These are phyloP conservation scores for Psammodynastes pulverulentus DNA, from an alignment of 2,113 vertebrate genomes.

Conservation along the genomic window DNA sequence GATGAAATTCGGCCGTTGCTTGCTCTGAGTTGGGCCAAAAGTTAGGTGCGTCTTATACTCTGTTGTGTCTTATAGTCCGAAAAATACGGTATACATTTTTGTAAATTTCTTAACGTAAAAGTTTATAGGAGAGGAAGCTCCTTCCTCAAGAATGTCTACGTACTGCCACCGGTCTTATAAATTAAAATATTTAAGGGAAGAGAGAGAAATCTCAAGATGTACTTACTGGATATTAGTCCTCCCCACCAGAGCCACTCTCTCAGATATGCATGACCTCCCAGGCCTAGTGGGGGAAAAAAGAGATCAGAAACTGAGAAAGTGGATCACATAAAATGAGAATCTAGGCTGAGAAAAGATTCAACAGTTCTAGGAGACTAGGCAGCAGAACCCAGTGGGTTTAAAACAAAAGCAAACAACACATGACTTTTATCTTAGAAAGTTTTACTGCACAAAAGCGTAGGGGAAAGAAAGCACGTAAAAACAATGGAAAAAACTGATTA, in stretches of 20 bases:
- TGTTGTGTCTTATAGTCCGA: no score
- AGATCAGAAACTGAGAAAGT: background rate
- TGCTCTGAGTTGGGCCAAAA: no score
- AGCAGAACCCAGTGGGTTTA: background rate
- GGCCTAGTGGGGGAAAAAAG: conserved; percentile 63
- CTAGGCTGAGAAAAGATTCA: background rate
- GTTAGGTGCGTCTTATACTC: no score
- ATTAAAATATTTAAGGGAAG: background rate
- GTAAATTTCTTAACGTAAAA: background rate
- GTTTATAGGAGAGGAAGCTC: background rate
- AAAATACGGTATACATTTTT: no score
- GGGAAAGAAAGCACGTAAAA: background rate
- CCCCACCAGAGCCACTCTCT: conserved; percentile 86
- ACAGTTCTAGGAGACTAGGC: background rate
- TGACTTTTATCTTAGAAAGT: background rate
- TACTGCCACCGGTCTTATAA: background rate
- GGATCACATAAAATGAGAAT: background rate
- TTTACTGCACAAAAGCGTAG: background rate
- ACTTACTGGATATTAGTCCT: conserved; percentile 85
- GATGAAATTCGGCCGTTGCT: background rate
- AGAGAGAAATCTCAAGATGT: accelerated
- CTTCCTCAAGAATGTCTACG: background rate
- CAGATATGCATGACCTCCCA: conserved; percentile 81
- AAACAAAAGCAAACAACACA: background rate
- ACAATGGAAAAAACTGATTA: background rate